phyloP scores from a whole-genome alignment of 1,140 invertebrate species.

The Whitmania pigra region DNA sequence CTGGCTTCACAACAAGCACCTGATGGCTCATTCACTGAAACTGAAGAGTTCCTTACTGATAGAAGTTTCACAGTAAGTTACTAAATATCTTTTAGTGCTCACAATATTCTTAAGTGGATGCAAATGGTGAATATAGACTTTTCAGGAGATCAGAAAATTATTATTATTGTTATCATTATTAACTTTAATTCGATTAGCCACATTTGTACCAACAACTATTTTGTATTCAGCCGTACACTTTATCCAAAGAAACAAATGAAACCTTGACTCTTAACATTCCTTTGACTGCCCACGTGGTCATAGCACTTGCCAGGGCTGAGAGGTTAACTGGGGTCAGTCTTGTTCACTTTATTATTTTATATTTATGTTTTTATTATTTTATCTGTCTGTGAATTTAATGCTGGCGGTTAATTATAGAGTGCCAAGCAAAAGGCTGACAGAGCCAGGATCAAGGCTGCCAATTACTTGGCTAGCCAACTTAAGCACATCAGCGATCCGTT shows the following conservation, averaged over 20 bases:
- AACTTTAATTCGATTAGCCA: not conserved
- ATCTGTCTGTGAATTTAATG: not conserved
- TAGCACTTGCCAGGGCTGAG: conserved; percentile 2
- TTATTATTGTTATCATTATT: not conserved
- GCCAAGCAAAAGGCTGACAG: conserved; percentile 22
- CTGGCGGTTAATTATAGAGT: not conserved
- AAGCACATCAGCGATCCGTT: conserved; percentile 59
- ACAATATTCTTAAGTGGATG: conserved; percentile 22
- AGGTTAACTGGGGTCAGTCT: conserved; percentile 20
- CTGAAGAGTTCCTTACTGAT: conserved; percentile 5
- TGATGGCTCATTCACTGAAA: conserved; percentile 16
- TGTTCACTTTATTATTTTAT: too few species aligned
- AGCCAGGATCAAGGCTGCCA: conserved; percentile 49
- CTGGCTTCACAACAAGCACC: conserved; percentile 11
- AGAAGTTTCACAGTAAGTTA: conserved; percentile 15
- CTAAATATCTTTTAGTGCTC: conserved; percentile 16
- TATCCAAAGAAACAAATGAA: not conserved
- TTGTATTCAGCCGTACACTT: not conserved
- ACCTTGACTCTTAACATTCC: conserved; percentile 16
- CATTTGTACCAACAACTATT: not conserved
- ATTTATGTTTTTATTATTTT: not conserved
- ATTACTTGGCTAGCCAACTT: conserved; percentile 72
- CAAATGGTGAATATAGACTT: conserved; percentile 20
- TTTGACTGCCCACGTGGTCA: conserved; percentile 16
- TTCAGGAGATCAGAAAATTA: conserved; percentile 11